These are phyloP conservation scores for Ctena decussata DNA, from an alignment of 2,888 invertebrate genomes.

Conservation along the genomic window DNA sequence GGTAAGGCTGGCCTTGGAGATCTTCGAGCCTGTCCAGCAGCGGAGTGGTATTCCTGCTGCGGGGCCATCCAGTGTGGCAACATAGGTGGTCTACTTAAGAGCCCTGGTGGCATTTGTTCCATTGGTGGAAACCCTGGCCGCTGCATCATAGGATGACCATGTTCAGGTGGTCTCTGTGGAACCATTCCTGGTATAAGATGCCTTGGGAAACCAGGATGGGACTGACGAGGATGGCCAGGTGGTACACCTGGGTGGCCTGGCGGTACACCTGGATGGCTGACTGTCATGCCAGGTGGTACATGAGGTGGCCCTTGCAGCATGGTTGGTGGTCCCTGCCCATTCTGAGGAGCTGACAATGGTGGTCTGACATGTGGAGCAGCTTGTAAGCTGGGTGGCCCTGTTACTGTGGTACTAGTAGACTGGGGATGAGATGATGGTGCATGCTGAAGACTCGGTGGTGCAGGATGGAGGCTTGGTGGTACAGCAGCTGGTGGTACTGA, in stretches of 20 bases:
- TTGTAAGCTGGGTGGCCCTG: slow-evolving; percentile 6
- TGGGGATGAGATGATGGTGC: background rate
- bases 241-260: slow-evolving; percentile 24
- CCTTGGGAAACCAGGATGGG: background rate
- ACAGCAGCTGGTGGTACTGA: background rate
- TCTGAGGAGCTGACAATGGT: background rate
- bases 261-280: background rate
- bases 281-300: background rate
- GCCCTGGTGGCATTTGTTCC: slow-evolving; percentile 42
- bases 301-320: background rate
- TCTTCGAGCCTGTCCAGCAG: slow-evolving; percentile 12
- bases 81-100: slow-evolving; percentile 41
- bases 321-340: background rate
- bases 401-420: background rate
- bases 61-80: slow-evolving; percentile 63
- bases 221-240: slow-evolving; percentile 19
- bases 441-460: slow-evolving; percentile 1
- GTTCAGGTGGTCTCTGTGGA: slow-evolving; percentile 30
- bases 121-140: slow-evolving; percentile 35
- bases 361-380: slow-evolving; percentile 1
- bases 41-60: slow-evolving; percentile 21
- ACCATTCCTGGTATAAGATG: slow-evolving; percentile 15
- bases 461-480: background rate
- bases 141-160: slow-evolving; percentile 22
- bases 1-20: slow-evolving; percentile 34